phyloP scores from a whole-genome alignment of 1,140 invertebrate genomes.

The Heliconius nattereri region DNA sequence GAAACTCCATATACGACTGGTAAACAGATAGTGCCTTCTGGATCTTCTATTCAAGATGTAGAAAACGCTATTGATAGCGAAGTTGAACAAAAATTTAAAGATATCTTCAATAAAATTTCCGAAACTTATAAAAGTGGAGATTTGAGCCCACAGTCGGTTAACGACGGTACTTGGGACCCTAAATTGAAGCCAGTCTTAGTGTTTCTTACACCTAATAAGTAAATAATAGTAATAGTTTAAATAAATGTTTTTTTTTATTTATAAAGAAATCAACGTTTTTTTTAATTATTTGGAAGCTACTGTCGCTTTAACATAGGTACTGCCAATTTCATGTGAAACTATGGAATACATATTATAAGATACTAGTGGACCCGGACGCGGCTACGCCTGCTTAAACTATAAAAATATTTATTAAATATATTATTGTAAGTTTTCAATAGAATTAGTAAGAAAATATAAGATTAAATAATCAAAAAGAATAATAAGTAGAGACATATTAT shows the following conservation, averaged over 20 bases:
- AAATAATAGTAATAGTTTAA: slow-evolving; percentile 25
- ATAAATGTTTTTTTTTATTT: background rate
- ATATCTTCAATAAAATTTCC: slow-evolving; percentile 61
- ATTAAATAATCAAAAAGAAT: no score
- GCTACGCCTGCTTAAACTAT: no score
- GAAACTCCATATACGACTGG: slow-evolving; percentile 72
- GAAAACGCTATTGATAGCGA: slow-evolving; percentile 51
- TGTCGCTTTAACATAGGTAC: background rate
- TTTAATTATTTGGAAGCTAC: background rate
- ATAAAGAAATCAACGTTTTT: background rate
- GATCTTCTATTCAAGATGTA: slow-evolving; percentile 59
- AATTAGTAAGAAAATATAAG: no score
- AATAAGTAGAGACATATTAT: no score
- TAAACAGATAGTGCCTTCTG: slow-evolving; percentile 58
- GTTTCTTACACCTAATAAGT: slow-evolving; percentile 61
- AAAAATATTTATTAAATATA: no score
- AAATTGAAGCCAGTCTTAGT: slow-evolving; percentile 66
- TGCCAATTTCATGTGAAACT: no score
- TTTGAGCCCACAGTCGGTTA: slow-evolving; percentile 53
- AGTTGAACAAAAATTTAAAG: slow-evolving; percentile 56
- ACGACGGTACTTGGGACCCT: slow-evolving; percentile 64
- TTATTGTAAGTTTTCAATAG: no score
- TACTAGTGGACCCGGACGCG: no score
- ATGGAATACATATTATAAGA: no score
- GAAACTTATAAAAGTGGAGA: slow-evolving; percentile 64